phyloP scores from a whole-genome alignment of 1,140 invertebrate genomes.

The Calephelis nemesis region DNA sequence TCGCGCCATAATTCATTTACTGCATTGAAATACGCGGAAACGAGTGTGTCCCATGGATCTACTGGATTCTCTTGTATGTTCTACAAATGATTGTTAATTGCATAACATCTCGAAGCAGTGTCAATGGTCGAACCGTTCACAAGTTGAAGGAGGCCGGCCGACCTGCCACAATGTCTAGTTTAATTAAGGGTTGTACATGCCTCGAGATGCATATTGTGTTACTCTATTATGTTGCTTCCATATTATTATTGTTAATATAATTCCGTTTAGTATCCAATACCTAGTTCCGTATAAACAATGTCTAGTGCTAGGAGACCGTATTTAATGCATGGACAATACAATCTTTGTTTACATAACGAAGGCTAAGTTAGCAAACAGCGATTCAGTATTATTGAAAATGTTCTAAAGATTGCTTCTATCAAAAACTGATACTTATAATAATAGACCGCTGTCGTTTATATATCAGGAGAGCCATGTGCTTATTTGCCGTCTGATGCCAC shows the following conservation, averaged over 20 bases:
- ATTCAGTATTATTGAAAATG: background rate
- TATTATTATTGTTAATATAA: background rate
- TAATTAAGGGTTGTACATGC: background rate
- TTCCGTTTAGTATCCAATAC: background rate
- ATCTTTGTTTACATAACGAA: constrained; percentile 1
- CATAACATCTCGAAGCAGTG: background rate
- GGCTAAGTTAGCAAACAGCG: background rate
- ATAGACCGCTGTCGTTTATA: too few relatives aligned
- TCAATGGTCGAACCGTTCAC: background rate
- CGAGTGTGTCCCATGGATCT: background rate
- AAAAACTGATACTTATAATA: too few relatives aligned
- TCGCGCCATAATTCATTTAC: constrained; percentile 12
- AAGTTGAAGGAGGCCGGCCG: too few relatives aligned
- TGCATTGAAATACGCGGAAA: constrained; percentile 5
- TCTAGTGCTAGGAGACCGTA: background rate
- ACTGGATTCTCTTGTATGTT: background rate
- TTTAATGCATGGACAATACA: background rate
- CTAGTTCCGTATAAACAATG: background rate
- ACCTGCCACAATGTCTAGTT: background rate
- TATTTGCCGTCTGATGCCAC: too few relatives aligned
- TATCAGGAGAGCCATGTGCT: too few relatives aligned
- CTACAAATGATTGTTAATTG: background rate
- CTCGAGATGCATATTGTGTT: background rate
- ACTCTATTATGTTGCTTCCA: background rate
- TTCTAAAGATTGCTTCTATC: background rate